Percentiles rank a stretch among this genome's conserved stretches.
These are phyloP conservation scores for Zaprionus ghesquierei DNA, from an alignment of 1,140 invertebrate species.

Conservation along the genomic window DNA sequence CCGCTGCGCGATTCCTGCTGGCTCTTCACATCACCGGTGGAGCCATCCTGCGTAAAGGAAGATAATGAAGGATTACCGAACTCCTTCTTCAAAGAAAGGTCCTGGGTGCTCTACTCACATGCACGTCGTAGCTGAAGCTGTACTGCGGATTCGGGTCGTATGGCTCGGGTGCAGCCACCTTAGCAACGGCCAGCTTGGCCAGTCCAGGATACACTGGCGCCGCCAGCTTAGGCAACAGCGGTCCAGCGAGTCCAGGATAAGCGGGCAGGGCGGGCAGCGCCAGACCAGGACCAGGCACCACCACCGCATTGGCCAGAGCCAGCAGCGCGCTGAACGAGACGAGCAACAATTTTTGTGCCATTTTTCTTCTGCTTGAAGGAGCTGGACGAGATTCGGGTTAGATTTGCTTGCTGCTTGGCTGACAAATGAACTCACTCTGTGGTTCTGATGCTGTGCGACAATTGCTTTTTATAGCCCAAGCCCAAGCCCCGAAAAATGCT, in stretches of 20 bases:
- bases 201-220: constrained; percentile 66
- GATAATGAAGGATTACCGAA: neutral
- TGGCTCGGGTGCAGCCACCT: constrained; percentile 83
- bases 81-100: too few species aligned
- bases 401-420: constrained; percentile 51
- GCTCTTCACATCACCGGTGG: constrained; percentile 85
- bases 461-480: constrained; percentile 77
- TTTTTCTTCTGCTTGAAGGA: constrained; percentile 30
- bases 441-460: constrained; percentile 71
- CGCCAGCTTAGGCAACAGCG: constrained; percentile 67
- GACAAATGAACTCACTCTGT: constrained; percentile 81
- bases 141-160: constrained; percentile 85
- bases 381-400: constrained; percentile 27
- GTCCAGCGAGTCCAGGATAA: constrained; percentile 44
- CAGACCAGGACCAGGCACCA: constrained; percentile 66
- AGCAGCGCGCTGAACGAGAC: constrained; percentile 62
- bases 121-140: constrained; percentile 85
- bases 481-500: constrained; percentile 60
- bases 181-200: constrained; percentile 79
- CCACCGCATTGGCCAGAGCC: constrained; percentile 67
- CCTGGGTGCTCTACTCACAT: constrained; percentile 82
- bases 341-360: constrained; percentile 74
- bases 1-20: constrained; percentile 85
- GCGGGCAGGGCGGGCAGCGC: constrained; percentile 48
- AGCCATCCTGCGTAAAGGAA: constrained; percentile 80